Percentiles rank a stretch among this genome's conserved stretches.
phyloP scores from a whole-genome alignment of 2,888 invertebrate genomes.

The Zelleria hepariella region DNA sequence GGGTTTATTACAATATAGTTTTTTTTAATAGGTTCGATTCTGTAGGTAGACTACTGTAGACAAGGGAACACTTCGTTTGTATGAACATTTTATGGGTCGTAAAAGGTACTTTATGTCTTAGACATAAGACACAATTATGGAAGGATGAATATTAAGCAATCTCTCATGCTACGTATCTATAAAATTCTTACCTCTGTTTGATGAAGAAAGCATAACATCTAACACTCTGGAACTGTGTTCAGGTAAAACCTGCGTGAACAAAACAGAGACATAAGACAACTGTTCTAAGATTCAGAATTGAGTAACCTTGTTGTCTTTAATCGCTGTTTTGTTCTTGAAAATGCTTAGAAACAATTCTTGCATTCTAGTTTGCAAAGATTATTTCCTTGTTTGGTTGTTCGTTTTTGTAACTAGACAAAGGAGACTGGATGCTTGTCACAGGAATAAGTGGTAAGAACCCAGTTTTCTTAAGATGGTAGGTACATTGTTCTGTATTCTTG shows the following conservation, averaged over 20 bases:
- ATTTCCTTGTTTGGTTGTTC: neutral
- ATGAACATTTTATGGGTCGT: too few species aligned
- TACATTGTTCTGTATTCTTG: neutral
- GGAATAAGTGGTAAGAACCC: neutral
- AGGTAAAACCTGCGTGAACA: conserved; percentile 34
- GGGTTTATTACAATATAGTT: too few species aligned
- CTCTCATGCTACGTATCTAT: neutral
- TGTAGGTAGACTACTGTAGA: too few species aligned
- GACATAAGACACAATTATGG: too few species aligned
- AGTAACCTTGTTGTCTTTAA: neutral
- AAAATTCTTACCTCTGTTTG: conserved; percentile 19
- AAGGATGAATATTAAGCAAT: too few species aligned
- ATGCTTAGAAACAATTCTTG: neutral
- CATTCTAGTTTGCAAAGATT: neutral
- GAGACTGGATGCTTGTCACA: neutral
- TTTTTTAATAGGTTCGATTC: too few species aligned
- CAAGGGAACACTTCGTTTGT: too few species aligned
- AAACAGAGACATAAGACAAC: conserved; percentile 2
- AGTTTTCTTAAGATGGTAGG: neutral
- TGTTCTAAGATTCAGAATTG: neutral
- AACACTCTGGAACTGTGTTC: conserved; percentile 41
- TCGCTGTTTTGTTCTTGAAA: neutral
- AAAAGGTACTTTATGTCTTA: too few species aligned
- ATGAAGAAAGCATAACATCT: neutral
- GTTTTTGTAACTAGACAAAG: too few species aligned